Percentiles rank a stretch among this genome's conserved stretches.
Evolutionary conservation across 1,140 invertebrate genomes (phyloP).

Genomic region (Hyles vespertilio): DNA sequence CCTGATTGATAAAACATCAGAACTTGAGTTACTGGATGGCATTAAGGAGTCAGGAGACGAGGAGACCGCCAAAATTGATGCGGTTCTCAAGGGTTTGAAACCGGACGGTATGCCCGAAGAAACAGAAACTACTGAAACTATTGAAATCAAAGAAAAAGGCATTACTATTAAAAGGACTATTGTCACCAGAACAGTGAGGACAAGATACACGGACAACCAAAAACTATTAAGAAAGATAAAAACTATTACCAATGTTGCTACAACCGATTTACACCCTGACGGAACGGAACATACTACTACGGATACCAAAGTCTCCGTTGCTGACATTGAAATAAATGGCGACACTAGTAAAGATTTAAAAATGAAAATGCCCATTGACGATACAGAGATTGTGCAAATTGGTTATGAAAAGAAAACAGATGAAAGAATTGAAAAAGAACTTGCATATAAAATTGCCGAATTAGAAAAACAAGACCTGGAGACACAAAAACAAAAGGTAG

Average conservation of each 20-base stretch:
- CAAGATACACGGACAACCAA: constrained; percentile 38
- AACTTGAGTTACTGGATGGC: too few species aligned
- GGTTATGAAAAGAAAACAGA: too few species aligned
- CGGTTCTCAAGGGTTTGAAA: constrained; percentile 34
- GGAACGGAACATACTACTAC: constrained; percentile 33
- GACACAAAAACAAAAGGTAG: too few species aligned
- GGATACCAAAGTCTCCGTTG: constrained; percentile 16
- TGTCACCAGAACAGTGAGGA: constrained; percentile 45
- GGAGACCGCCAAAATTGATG: constrained; percentile 21
- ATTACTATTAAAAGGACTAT: constrained; percentile 32
- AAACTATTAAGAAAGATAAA: constrained; percentile 47
- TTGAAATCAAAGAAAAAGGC: too few species aligned
- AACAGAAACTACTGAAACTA: constrained; percentile 29
- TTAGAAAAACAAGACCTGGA: too few species aligned
- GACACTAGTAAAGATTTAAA: background rate
- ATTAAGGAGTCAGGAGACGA: too few species aligned
- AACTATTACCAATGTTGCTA: constrained; percentile 47
- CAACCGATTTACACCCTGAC: constrained; percentile 57
- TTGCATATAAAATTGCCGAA: too few species aligned
- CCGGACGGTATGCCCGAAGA: constrained; percentile 40
- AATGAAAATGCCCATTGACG: background rate
- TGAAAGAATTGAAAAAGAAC: too few species aligned
- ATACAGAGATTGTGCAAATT: too few species aligned
- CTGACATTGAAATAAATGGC: constrained; percentile 4
- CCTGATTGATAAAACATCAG: constrained; percentile 30